A percentile compares a stretch with the other conserved stretches of the same genome.
These are phyloP conservation scores for Sesamia nonagrioides DNA, from an alignment of 1,140 invertebrate genomes.

Conservation along the genomic window DNA sequence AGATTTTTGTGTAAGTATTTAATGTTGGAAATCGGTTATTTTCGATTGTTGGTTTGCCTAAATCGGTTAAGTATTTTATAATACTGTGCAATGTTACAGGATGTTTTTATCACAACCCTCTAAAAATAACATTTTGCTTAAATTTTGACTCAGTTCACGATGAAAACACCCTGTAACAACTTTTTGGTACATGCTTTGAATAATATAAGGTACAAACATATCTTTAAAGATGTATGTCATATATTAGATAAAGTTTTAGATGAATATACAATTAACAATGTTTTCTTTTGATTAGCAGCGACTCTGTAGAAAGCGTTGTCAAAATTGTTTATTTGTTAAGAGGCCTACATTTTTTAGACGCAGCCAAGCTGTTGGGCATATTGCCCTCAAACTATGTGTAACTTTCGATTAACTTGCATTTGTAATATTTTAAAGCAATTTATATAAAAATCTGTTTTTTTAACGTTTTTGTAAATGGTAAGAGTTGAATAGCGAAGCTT, in stretches of 20 bases:
- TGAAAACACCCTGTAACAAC: conserved; percentile 32
- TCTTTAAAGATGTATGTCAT: conserved; percentile 54
- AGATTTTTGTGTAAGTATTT: conserved; percentile 1
- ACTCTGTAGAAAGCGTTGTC: conserved; percentile 31
- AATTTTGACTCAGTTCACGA: neutral
- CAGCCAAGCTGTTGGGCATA: conserved; percentile 31
- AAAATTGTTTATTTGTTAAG: conserved; percentile 36
- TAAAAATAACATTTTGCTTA: neutral
- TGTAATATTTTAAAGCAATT: conserved; percentile 39
- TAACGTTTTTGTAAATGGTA: conserved; percentile 67
- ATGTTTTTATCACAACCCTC: neutral
- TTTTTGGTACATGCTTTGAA: conserved; percentile 38
- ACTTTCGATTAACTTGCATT: conserved; percentile 40
- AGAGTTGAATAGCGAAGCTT: conserved; percentile 64
- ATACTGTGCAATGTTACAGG: conserved; percentile 17
- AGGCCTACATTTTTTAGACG: conserved; percentile 12
- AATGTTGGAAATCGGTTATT: conserved; percentile 2
- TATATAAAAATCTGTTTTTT: conserved; percentile 49
- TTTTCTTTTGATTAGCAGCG: conserved; percentile 14
- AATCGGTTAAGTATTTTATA: conserved; percentile 1
- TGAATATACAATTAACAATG: conserved; percentile 58
- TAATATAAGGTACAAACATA: conserved; percentile 55
- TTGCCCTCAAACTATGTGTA: conserved; percentile 7
- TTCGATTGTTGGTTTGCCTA: conserved; percentile 7
- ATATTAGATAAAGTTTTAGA: conserved; percentile 61